Percentiles rank a stretch among this genome's conserved stretches.
These are phyloP conservation scores for Drosophila varians DNA, from an alignment of 1,140 invertebrate genomes.

Conservation along the genomic window DNA sequence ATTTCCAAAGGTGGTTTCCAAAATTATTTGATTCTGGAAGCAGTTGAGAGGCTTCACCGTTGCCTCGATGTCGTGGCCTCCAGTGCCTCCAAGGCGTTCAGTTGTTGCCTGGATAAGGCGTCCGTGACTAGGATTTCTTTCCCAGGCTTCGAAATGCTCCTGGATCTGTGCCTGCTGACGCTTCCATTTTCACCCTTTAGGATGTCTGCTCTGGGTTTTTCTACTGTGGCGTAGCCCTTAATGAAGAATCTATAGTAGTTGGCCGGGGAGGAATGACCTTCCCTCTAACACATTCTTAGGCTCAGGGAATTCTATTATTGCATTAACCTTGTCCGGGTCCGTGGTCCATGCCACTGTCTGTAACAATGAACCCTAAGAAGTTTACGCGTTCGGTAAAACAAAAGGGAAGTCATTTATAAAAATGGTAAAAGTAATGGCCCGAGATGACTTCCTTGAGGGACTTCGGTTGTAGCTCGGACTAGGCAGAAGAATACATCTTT, in stretches of 20 bases:
- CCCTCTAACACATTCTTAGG: not conserved
- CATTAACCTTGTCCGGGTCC: not conserved
- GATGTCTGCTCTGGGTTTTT: not conserved
- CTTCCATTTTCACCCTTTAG: slow-evolving; percentile 1
- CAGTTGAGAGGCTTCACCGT: no score
- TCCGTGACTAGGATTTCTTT: no score
- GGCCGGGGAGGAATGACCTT: not conserved
- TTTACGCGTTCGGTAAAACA: not conserved
- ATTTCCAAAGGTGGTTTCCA: no score
- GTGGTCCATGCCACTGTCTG: not conserved
- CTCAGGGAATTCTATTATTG: not conserved
- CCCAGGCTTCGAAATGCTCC: not conserved
- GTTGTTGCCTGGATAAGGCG: no score
- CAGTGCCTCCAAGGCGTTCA: no score
- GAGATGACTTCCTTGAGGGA: no score
- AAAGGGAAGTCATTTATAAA: no score
- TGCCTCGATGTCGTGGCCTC: no score
- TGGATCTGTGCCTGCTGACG: not conserved
- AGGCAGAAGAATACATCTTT: no score
- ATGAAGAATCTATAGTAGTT: not conserved
- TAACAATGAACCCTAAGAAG: not conserved
- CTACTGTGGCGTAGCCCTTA: not conserved
- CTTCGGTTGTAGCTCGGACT: no score
- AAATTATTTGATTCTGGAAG: no score
- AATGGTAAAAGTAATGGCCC: no score